Percentiles rank a stretch among this genome's conserved stretches.
Conservation (phyloP, 2,797 vertebrate species). For the Ibycter americanus region DNA sequence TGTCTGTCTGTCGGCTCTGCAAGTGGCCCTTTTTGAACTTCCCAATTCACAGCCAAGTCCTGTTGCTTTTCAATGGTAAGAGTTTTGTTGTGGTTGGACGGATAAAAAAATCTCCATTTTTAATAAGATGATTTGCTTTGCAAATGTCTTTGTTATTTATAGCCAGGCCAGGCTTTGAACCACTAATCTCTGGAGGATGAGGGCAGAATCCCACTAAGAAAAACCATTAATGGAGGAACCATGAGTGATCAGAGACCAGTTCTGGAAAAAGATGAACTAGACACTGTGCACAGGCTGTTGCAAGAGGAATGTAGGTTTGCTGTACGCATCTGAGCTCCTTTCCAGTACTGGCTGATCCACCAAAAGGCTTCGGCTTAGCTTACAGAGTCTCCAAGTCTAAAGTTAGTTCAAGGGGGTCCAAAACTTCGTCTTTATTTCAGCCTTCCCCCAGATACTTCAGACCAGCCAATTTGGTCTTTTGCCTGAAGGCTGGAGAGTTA, state of each 20-base stretch:
- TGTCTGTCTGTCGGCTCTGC: conserved; percentile 57
- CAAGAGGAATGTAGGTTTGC: conserved; percentile 47
- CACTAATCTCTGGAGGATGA: conserved; percentile 46
- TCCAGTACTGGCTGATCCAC: conserved; percentile 39
- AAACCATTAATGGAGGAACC: conserved; percentile 56
- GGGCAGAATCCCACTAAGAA: conserved; percentile 64
- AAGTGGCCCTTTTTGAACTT: conserved; percentile 64
- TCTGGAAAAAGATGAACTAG: conserved; percentile 58
- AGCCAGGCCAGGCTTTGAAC: conserved; percentile 41
- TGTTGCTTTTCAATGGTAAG: conserved; percentile 47
- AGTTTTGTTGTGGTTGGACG: conserved; percentile 60
- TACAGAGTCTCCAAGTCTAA: conserved; percentile 33
- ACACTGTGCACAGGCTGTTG: background rate
- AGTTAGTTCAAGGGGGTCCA: conserved; percentile 25
- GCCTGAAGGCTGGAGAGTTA: conserved; percentile 8
- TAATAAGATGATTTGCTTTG: conserved; percentile 65
- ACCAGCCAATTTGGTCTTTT: background rate
- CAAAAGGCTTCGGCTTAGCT: conserved; percentile 10
- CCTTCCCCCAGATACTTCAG: background rate
- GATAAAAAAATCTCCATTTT: conserved; percentile 48
- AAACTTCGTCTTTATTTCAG: background rate
- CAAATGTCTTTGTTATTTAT: conserved; percentile 69
- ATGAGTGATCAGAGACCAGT: conserved; percentile 38
- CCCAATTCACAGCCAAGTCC: conserved; percentile 51
- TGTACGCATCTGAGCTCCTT: background rate